Evolutionary conservation across 1,140 invertebrate species (phyloP), one percentile per base, ranked within the genome.

Genomic region (Nasonia vitripennis): DNA sequence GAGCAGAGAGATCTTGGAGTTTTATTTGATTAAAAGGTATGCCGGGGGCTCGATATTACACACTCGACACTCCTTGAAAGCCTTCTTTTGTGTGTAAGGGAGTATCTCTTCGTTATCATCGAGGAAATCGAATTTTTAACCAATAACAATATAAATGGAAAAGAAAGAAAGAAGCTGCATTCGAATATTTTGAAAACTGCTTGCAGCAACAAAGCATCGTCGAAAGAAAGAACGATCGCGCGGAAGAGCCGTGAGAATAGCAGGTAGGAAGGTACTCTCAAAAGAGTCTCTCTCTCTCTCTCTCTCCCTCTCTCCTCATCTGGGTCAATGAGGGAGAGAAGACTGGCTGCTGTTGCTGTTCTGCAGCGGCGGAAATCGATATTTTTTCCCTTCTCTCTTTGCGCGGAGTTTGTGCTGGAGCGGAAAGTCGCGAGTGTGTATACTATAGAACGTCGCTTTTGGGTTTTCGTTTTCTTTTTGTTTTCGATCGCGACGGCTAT

Each of bases 351-450:
- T 37, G 27, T 27, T 27, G 34, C 34, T 20, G 78, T 17, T 73
- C 2, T 81, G 27, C 70, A 73, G 3, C 27, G 77, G 77, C 84
- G 85, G 87, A 87, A 86, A 87, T 87, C 87, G 85, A 87, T 87
- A 85, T 87, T 83, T 86, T 87, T 86, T 86, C 27, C 23, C 68
- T 79, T 78, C 55, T 62, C 55, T 62, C 55, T n/a, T 20, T 1
- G 55, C 6, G 55, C 20, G 20, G 55, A 20, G 55, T 62, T 62
- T 20, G 17, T 62, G 55, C 17, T 62, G 23, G 23, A 85, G 48
- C 51, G 78, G 62, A 82, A 71, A 86, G 62, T 80, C 77, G 68
- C 23, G 12, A n/a, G 34, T 2, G 17, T 45, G 20, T 70, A 27
- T 34, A 11, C 9, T 27, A 20, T 34, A 45, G 55, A 7, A 62